Evolutionary conservation across 2,113 vertebrate species (phyloP).

Genomic region (Myotis lucifugus): DNA sequence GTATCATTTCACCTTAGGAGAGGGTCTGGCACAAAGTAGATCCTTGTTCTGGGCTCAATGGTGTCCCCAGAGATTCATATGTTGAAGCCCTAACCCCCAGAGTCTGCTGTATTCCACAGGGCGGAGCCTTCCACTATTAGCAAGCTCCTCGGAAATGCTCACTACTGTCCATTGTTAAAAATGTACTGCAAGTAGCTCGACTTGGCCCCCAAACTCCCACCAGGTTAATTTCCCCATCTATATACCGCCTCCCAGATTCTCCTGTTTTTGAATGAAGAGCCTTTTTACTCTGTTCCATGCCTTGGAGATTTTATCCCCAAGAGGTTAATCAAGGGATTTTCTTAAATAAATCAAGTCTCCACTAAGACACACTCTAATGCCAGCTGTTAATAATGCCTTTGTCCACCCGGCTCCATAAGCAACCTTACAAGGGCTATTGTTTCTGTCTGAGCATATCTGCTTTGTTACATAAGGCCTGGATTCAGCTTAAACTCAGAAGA

Average conservation of each 20-base stretch:
- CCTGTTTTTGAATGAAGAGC: background rate
- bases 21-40: background rate
- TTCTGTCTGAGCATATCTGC: background rate
- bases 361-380: background rate
- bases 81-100: background rate
- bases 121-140: rapidly evolving
- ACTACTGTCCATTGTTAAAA: background rate
- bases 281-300: background rate
- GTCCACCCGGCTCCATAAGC: background rate
- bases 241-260: background rate
- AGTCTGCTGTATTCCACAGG: background rate
- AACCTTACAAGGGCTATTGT: background rate
- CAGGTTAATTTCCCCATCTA: background rate
- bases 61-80: too few relatives aligned
- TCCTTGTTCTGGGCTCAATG: background rate
- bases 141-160: background rate
- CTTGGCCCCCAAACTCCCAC: background rate
- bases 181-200: background rate
- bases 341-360: background rate
- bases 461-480: constrained; percentile 2
- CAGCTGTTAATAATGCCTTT: background rate
- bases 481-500: constrained; percentile 18
- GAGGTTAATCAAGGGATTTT: constrained; percentile 10
- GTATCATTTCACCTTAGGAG: background rate
- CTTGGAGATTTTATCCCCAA: background rate